phyloP scores from a whole-genome alignment of 2,797 vertebrate genomes.

The Momotus momota region DNA sequence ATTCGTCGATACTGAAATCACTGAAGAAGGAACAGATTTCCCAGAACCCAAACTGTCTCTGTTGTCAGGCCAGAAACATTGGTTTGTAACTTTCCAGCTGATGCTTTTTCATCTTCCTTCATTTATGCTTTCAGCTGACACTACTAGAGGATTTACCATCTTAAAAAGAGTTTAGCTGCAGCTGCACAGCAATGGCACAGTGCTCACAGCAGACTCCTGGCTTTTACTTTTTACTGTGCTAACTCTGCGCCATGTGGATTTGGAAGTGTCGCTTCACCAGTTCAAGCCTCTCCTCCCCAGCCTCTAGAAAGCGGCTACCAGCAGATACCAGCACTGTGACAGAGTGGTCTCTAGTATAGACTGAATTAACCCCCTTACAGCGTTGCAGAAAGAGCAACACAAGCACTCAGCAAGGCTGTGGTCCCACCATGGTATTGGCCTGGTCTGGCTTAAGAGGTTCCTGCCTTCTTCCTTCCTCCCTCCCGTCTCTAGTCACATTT shows the following conservation, averaged over 20 bases:
- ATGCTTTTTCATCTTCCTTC: background rate
- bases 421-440: background rate
- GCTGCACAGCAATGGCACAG: fast-evolving
- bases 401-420: background rate
- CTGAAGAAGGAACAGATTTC: conserved; percentile 17
- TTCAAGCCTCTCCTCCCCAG: background rate
- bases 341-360: background rate
- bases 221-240: background rate
- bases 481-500: background rate
- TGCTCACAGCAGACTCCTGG: background rate
- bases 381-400: background rate
- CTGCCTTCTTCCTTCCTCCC: background rate
- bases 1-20: background rate
- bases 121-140: background rate
- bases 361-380: background rate
- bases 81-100: conserved; percentile 8
- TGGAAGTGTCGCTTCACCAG: background rate
- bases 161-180: background rate
- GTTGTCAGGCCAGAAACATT: conserved; percentile 35
- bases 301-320: background rate
- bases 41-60: background rate
- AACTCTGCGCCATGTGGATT: background rate
- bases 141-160: background rate
- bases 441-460: background rate
- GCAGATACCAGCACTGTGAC: background rate